phyloP scores from a whole-genome alignment of 2,113 vertebrate genomes.

The Anthoscopus minutus region DNA sequence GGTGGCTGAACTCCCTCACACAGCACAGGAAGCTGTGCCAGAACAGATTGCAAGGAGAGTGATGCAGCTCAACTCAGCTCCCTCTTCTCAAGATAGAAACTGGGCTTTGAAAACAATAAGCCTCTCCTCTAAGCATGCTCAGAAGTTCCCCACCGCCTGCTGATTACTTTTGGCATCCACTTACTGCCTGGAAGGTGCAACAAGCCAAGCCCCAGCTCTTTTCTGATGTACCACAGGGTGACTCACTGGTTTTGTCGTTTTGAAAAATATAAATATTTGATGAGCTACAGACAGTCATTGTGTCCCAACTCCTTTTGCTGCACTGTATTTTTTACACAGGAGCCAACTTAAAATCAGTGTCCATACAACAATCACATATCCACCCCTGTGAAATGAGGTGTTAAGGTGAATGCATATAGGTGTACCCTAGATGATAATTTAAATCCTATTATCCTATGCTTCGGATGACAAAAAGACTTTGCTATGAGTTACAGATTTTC shows the following conservation, averaged over 20 bases:
- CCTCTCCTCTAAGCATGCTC: slow-evolving; percentile 46
- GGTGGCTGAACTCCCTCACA: background rate
- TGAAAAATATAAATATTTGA: background rate
- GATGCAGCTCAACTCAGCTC: slow-evolving; percentile 19
- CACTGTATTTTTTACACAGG: background rate
- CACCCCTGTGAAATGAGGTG: background rate
- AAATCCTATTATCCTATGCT: background rate
- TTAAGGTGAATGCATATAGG: background rate
- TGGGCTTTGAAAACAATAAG: background rate
- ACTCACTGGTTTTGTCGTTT: background rate
- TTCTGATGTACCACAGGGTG: background rate
- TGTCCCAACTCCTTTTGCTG: background rate
- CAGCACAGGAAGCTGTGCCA: background rate
- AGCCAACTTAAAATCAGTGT: background rate
- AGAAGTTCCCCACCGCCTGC: background rate
- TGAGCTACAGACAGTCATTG: background rate
- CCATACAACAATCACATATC: background rate
- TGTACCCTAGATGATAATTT: background rate
- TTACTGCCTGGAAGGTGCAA: slow-evolving; percentile 26
- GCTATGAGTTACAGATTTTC: background rate
- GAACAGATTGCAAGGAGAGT: slow-evolving; percentile 25
- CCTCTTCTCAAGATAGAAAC: slow-evolving; percentile 46
- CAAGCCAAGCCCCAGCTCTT: background rate
- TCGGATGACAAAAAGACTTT: background rate
- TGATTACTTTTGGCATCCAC: slow-evolving; percentile 45